Evolutionary conservation across 2,113 vertebrate species (phyloP).

Genomic region (Albula goreensis): DNA sequence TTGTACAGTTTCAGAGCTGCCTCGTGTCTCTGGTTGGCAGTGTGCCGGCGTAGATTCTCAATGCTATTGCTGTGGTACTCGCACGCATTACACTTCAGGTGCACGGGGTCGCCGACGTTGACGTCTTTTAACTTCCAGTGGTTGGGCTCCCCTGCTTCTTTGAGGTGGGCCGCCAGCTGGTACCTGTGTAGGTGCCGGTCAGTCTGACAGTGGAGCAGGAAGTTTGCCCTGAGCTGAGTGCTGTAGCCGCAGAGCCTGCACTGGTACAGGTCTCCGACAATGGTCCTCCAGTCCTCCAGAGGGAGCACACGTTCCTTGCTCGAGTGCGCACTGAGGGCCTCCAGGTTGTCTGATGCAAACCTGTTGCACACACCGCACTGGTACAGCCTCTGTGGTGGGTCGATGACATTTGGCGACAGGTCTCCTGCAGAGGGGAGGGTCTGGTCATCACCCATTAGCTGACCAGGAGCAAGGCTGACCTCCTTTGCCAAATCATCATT

Average conservation of each 20-base stretch:
- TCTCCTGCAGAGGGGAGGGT: slow-evolving; percentile 91
- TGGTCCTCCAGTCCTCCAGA: slow-evolving; percentile 96
- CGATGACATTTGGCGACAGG: slow-evolving; percentile 94
- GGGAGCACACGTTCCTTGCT: slow-evolving; percentile 89
- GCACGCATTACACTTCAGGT: slow-evolving; percentile 98
- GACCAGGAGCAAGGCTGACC: slow-evolving; percentile 92
- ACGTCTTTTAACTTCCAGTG: slow-evolving; percentile 99
- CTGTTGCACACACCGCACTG: slow-evolving; percentile 99
- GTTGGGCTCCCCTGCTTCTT: slow-evolving; percentile 96
- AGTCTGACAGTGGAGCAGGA: slow-evolving; percentile 99
- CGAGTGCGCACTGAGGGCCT: slow-evolving; percentile 93
- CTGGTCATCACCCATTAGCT: slow-evolving; percentile 95
- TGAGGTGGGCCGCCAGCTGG: slow-evolving; percentile 98
- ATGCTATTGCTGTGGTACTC: slow-evolving; percentile 99
- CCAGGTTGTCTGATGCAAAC: slow-evolving; percentile 98
- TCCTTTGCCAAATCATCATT: slow-evolving; percentile 95
- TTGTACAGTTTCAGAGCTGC: slow-evolving; percentile 91
- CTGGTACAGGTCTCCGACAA: slow-evolving; percentile 98
- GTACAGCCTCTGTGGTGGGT: slow-evolving; percentile 95
- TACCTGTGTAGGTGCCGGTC: slow-evolving; percentile 99
- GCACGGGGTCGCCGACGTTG: slow-evolving; percentile 97
- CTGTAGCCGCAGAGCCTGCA: slow-evolving; percentile 99
- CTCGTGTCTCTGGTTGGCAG: slow-evolving; percentile 95
- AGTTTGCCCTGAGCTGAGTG: slow-evolving; percentile 99
- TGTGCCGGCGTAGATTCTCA: slow-evolving; percentile 98